phyloP scores from a whole-genome alignment of 1,140 invertebrate genomes.

The Diabrotica undecimpunctata region DNA sequence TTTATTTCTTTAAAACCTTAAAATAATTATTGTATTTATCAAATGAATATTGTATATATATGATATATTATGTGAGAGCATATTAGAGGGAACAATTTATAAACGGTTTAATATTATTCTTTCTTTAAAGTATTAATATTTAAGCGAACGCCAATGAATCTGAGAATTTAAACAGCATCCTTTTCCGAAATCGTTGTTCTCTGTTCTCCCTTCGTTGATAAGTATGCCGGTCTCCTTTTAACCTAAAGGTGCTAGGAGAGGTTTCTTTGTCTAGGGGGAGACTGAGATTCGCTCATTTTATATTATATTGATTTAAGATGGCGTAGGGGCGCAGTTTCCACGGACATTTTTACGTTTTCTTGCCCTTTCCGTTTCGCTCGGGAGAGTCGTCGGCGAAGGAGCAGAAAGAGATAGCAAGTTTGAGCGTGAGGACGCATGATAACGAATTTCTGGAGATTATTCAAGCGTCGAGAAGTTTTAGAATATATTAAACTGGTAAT shows the following conservation, averaged over 20 bases:
- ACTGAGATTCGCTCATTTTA: constrained; percentile 45
- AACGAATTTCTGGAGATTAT: constrained; percentile 27
- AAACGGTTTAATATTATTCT: too few species aligned
- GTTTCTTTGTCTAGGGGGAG: constrained; percentile 40
- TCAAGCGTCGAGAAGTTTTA: constrained; percentile 40
- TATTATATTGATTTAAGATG: constrained; percentile 47
- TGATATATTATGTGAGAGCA: too few species aligned
- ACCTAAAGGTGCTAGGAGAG: constrained; percentile 15
- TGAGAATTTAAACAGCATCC: constrained; percentile 7
- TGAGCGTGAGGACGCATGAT: constrained; percentile 8
- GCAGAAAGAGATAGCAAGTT: constrained; percentile 8
- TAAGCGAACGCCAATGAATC: neutral
- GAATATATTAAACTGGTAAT: constrained; percentile 46
- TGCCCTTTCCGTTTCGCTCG: neutral
- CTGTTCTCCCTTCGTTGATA: neutral
- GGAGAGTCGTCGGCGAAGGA: neutral
- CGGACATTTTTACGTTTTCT: constrained; percentile 21
- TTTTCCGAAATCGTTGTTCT: constrained; percentile 6
- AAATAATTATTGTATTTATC: too few species aligned
- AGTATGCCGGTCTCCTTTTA: constrained; percentile 12
- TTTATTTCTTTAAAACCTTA: too few species aligned
- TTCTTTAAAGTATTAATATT: too few species aligned
- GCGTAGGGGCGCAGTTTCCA: constrained; percentile 26
- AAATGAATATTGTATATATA: too few species aligned
- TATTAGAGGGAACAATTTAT: too few species aligned